Evolutionary conservation across 35 echinoderm and acorn worm species (phyloP), one percentile per base, ranked within the genome.

Genomic region (Chiridota heheva): DNA sequence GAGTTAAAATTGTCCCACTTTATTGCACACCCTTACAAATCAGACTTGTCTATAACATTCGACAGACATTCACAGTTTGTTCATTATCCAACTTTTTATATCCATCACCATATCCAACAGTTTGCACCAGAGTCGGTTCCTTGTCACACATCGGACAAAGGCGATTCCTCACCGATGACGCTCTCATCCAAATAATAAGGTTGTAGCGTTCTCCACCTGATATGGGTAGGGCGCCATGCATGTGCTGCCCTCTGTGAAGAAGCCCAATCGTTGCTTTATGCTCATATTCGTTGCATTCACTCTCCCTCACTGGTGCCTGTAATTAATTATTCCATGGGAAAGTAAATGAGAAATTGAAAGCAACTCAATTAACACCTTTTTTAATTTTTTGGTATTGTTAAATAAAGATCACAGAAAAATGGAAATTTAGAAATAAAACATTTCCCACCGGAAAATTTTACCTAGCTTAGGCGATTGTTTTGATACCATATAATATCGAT

Each of bases 101-200:
- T n/a, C 94, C 94, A 80, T 97, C 94, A 5, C 94, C 94, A 65
- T 83, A 91, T 7, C 94, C 88, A 30, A 88, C 69, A 45, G 78
- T 97, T 64, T 80, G 58, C 27, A 97, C 73, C 60, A 97, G 57
- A 31, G 70, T 18, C 8, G 94, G 94, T 81, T 51, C 71, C 35
- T 88, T 10, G 29, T 91, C 84, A 43, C 94, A 97, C 94, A 97
- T 97, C 0, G 94, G 94, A 82, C 94, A 97, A 20, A 91, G 55
- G 36, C 80, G 18, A 64, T 97, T 97, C 10, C 94, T 46, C 42
- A 88, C 62, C 63, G 36, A 53, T 39, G 94, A 97, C 5, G 94
- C 87, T 49, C 94, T 72, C 94, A 97, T 97, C 94, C 94, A 97
- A 26, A 97, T 68, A 33, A 97, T 97, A 1, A 97, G 85, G 39